Percentiles rank a stretch among this genome's conserved stretches.
phyloP scores from a whole-genome alignment of 2,113 vertebrate genomes.

The Connochaetes taurinus region DNA sequence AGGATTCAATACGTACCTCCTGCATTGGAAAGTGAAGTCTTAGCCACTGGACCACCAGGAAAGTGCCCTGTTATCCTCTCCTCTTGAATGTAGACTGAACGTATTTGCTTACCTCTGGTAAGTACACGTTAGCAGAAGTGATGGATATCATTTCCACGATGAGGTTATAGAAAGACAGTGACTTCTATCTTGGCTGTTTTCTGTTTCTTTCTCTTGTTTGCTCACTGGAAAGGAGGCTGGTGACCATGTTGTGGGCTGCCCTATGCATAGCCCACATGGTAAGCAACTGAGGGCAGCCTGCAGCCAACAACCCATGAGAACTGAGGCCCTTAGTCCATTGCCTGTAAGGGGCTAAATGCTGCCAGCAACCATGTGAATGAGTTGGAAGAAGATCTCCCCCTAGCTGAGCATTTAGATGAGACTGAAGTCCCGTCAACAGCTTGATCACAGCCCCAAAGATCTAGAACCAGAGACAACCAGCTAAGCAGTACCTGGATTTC shows the following conservation, averaged over 20 bases:
- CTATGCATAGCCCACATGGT: background rate
- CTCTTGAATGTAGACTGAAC: background rate
- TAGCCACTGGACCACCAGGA: background rate
- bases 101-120: background rate
- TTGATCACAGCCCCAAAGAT: background rate
- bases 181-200: background rate
- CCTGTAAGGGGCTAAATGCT: background rate
- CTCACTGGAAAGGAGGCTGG: background rate
- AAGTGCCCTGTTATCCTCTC: background rate
- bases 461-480: background rate
- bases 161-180: background rate
- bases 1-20: accelerated
- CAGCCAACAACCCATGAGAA: background rate
- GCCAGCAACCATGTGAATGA: background rate
- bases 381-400: background rate
- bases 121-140: background rate
- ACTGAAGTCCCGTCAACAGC: background rate
- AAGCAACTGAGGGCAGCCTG: background rate
- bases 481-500: background rate
- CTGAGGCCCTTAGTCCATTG: background rate
- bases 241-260: background rate
- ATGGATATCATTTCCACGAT: background rate
- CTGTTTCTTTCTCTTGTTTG: background rate
- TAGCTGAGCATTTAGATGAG: background rate
- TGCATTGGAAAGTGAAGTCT: background rate